Conservation (phyloP, 2,113 vertebrate genomes). For the Nycticorax nycticorax region DNA sequence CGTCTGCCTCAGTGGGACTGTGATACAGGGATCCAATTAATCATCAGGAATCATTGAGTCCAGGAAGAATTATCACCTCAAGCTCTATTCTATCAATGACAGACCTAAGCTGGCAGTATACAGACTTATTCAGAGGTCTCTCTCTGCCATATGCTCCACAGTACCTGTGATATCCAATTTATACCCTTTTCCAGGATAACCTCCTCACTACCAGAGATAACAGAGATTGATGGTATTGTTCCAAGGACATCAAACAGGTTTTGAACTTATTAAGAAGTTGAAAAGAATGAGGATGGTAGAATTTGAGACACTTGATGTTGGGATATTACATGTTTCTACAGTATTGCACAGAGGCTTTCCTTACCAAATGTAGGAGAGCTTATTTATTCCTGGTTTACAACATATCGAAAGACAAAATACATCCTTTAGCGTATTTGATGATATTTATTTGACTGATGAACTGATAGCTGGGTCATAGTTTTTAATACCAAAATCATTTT, state of each 20-base stretch:
- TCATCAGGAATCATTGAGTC: neutral
- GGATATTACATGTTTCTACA: neutral
- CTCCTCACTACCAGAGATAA: neutral
- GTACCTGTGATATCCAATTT: neutral
- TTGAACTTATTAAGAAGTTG: neutral
- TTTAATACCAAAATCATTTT: conserved; percentile 24
- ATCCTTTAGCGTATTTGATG: neutral
- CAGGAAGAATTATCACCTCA: neutral
- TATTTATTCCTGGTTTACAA: neutral
- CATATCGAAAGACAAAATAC: neutral
- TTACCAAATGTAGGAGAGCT: neutral
- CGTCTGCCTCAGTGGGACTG: neutral
- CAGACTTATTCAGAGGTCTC: neutral
- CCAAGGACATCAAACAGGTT: neutral
- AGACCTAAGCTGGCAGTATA: neutral
- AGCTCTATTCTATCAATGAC: neutral
- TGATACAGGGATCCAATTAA: neutral
- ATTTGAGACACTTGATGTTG: neutral
- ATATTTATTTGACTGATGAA: conserved; percentile 39
- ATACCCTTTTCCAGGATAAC: neutral
- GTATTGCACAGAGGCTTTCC: neutral
- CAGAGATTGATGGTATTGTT: neutral
- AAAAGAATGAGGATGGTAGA: neutral
- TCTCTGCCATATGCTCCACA: neutral
- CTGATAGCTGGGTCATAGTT: neutral